Conservation (phyloP, 1,140 invertebrate species). For the Adoxophyes honmai region DNA sequence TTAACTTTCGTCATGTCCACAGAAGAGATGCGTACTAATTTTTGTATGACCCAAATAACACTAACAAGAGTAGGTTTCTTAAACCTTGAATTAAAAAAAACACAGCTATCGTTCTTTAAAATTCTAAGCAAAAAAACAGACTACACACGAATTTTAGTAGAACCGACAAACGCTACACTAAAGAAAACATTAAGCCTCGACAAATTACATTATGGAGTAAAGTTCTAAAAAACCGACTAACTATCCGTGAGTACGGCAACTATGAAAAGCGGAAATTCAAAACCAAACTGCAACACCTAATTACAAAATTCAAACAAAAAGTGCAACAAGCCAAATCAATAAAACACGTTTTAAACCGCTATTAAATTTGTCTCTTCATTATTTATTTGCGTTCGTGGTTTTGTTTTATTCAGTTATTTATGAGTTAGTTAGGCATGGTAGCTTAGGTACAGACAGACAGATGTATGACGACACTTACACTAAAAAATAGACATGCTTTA, state of each 20-base stretch:
- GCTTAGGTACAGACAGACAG: slow-evolving; percentile 36
- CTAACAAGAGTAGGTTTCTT: too few species aligned
- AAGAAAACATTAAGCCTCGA: not conserved
- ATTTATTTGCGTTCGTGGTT: not conserved
- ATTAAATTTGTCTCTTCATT: not conserved
- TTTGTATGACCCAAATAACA: too few species aligned
- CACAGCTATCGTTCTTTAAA: too few species aligned
- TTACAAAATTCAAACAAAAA: not conserved
- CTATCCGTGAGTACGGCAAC: not conserved
- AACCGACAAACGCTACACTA: too few species aligned
- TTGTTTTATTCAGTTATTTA: not conserved
- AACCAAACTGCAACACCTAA: slow-evolving; percentile 1
- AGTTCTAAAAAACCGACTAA: not conserved
- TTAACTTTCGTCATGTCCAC: too few species aligned
- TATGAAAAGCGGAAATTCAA: not conserved
- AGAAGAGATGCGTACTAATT: too few species aligned
- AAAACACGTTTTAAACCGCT: not conserved
- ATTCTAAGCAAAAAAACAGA: not conserved
- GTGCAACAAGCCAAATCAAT: not conserved
- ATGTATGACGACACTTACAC: slow-evolving; percentile 20
- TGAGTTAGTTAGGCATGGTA: slow-evolving; percentile 27
- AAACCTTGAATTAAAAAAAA: too few species aligned
- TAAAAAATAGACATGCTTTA: slow-evolving; percentile 1
- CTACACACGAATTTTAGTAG: too few species aligned
- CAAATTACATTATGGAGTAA: not conserved